phyloP scores from a whole-genome alignment of 2,113 vertebrate species.

The Grallaria varia region DNA sequence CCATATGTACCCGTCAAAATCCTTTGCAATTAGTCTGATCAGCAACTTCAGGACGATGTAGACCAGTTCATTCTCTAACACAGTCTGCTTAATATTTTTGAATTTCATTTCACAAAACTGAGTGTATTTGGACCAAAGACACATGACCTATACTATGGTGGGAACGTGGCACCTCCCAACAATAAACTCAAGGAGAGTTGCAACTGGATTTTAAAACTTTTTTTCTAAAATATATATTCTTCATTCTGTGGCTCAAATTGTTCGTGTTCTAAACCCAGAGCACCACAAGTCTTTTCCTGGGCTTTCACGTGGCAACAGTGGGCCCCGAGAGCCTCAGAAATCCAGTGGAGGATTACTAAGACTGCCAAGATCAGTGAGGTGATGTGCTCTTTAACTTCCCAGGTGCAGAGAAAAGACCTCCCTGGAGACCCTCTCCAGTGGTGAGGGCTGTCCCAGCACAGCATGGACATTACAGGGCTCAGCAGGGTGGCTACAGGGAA shows the following conservation, averaged over 20 bases:
- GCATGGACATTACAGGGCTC: fast-evolving
- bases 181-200: not conserved
- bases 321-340: not conserved
- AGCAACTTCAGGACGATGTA: not conserved
- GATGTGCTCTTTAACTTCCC: not conserved
- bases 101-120: not conserved
- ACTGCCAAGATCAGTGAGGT: not conserved
- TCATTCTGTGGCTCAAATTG: not conserved
- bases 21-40: not conserved
- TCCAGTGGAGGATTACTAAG: not conserved
- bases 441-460: not conserved
- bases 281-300: not conserved
- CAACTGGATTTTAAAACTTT: not conserved
- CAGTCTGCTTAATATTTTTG: not conserved
- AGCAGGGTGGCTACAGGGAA: not conserved
- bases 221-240: not conserved
- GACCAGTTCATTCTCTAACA: not conserved
- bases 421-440: not conserved
- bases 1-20: not conserved
- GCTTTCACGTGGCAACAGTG: not conserved
- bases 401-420: not conserved
- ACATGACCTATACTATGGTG: not conserved
- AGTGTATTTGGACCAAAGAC: not conserved
- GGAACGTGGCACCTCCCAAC: not conserved
- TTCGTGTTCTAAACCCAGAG: not conserved